Percentiles rank a stretch among this genome's conserved stretches.
Conservation (phyloP, 2,797 vertebrate species). For the Chelidonichthys spinosus region DNA sequence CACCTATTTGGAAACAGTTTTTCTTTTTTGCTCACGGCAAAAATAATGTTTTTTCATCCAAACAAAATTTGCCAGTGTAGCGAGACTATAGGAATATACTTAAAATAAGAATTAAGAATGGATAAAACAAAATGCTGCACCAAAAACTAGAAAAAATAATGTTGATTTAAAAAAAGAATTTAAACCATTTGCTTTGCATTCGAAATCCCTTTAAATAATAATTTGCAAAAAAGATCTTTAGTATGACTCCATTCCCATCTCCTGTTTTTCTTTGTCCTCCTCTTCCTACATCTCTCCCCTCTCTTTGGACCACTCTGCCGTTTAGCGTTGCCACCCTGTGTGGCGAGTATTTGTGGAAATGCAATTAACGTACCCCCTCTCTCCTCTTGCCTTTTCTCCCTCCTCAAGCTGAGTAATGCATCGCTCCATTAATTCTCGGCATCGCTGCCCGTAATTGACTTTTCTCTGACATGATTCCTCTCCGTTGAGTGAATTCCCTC, state of each 20-base stretch:
- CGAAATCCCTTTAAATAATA: not conserved
- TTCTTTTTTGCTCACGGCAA: not conserved
- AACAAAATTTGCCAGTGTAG: not conserved
- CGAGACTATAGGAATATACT: not conserved
- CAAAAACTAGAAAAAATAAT: not conserved
- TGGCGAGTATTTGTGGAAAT: constrained; percentile 79
- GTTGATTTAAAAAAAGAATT: not conserved
- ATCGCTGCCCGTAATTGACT: constrained; percentile 85
- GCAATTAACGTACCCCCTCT: constrained; percentile 83
- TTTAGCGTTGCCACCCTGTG: constrained; percentile 67
- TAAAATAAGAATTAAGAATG: not conserved
- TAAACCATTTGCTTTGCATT: not conserved
- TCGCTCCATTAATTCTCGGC: constrained; percentile 87
- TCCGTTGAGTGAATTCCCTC: constrained; percentile 78
- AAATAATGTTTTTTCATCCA: not conserved
- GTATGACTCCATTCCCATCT: constrained; percentile 46
- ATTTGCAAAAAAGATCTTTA: constrained; percentile 2
- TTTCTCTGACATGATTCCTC: constrained; percentile 87
- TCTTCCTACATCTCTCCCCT: constrained; percentile 65
- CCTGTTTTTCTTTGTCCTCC: constrained; percentile 71
- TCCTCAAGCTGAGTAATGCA: constrained; percentile 85
- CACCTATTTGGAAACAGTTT: constrained; percentile 2
- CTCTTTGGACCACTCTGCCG: constrained; percentile 82
- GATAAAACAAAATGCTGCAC: not conserved
- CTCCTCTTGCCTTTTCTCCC: constrained; percentile 70